A percentile compares a stretch with the other conserved stretches of the same genome.
These are phyloP conservation scores for Leptatherina wallacei DNA, from an alignment of 2,797 vertebrate genomes.

Conservation along the genomic window DNA sequence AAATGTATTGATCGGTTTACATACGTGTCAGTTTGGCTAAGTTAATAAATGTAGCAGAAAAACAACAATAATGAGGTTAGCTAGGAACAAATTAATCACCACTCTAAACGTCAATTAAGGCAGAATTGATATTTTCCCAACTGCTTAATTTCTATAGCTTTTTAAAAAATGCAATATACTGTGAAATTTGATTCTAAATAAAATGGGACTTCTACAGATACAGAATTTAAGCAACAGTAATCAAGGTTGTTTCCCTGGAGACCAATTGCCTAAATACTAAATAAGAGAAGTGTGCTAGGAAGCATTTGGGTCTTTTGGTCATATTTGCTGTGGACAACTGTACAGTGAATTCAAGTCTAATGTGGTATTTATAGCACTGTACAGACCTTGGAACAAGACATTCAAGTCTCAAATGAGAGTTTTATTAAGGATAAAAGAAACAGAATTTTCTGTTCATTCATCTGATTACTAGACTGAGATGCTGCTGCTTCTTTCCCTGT, in stretches of 20 bases:
- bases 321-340: slow-evolving; percentile 11
- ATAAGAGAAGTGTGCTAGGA: slow-evolving; percentile 15
- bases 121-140: neutral
- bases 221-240: neutral
- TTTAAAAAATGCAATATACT: slow-evolving; percentile 10
- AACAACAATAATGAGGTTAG: slow-evolving; percentile 7
- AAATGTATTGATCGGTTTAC: slow-evolving; percentile 32
- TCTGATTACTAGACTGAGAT: slow-evolving; percentile 6
- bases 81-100: neutral
- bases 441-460: neutral
- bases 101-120: neutral
- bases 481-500: slow-evolving; percentile 2
- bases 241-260: neutral
- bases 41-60: slow-evolving; percentile 33
- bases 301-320: neutral
- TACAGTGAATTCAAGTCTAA: slow-evolving; percentile 4
- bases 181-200: neutral
- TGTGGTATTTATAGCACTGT: neutral
- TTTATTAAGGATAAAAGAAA: slow-evolving; percentile 11
- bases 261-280: slow-evolving; percentile 6
- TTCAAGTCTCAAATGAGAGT: slow-evolving; percentile 2
- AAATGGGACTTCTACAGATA: slow-evolving; percentile 12
- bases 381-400: neutral
- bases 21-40: slow-evolving; percentile 35
- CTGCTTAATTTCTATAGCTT: neutral